These are phyloP conservation scores for Protaetia brevitarsis DNA, from an alignment of 1,140 invertebrate species.

Conservation along the genomic window DNA sequence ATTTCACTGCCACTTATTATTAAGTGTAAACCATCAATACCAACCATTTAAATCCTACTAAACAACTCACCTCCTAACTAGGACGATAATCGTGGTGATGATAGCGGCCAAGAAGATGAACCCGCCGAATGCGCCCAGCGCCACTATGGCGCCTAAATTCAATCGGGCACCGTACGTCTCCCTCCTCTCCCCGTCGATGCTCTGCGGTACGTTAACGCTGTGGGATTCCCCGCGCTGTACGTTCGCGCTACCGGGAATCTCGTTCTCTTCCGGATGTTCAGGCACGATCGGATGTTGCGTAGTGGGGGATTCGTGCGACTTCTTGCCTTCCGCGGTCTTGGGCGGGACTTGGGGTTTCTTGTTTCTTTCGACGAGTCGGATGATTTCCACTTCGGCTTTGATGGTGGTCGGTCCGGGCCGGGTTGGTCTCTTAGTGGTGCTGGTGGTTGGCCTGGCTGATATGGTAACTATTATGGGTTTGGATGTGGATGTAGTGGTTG, in stretches of 20 bases:
- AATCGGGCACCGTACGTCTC: slow-evolving; percentile 70
- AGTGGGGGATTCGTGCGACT: slow-evolving; percentile 44
- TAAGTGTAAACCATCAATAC: too few species aligned
- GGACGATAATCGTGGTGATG: too few species aligned
- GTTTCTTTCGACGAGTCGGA: slow-evolving; percentile 37
- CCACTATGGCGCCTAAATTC: slow-evolving; percentile 84
- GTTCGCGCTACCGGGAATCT: slow-evolving; percentile 54
- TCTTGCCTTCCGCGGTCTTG: neutral
- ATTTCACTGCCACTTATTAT: too few species aligned
- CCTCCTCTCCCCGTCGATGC: slow-evolving; percentile 63
- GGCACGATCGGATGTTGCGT: slow-evolving; percentile 61
- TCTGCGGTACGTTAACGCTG: slow-evolving; percentile 65
- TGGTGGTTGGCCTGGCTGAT: neutral
- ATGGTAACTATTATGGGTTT: slow-evolving; percentile 10
- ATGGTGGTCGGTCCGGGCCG: slow-evolving; percentile 47
- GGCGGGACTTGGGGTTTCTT: slow-evolving; percentile 18
- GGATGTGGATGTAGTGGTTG: slow-evolving; percentile 36
- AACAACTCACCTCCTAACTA: too few species aligned
- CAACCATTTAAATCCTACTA: too few species aligned
- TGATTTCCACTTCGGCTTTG: slow-evolving; percentile 33
- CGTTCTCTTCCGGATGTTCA: slow-evolving; percentile 62
- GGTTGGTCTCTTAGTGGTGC: slow-evolving; percentile 39
- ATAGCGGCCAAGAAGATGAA: slow-evolving; percentile 84
- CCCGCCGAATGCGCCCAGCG: slow-evolving; percentile 83
- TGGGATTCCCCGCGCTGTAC: slow-evolving; percentile 55